Conservation (phyloP, 2,113 vertebrate species). For the Proteles cristata region DNA sequence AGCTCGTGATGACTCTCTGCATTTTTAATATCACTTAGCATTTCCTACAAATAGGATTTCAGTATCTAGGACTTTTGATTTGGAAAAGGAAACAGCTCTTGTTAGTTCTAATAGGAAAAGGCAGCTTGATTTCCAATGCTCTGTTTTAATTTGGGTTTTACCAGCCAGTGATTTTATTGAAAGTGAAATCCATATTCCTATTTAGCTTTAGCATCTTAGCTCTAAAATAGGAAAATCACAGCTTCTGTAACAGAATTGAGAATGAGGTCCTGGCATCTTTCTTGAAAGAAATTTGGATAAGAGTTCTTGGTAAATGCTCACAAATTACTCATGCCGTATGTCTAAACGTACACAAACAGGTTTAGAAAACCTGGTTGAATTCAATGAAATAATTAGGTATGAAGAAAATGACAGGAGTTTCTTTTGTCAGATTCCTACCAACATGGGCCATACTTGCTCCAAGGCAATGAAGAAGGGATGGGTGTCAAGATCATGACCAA, state of each 20-base stretch:
- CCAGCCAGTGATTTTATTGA: conserved; percentile 69
- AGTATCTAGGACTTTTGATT: conserved; percentile 51
- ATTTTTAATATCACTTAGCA: conserved; percentile 13
- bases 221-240: conserved; percentile 57
- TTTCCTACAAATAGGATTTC: conserved; percentile 65
- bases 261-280: conserved; percentile 68
- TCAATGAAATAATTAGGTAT: neutral
- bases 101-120: conserved; percentile 67
- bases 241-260: conserved; percentile 62
- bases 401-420: neutral
- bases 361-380: conserved; percentile 50
- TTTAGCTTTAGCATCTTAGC: conserved; percentile 55
- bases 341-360: conserved; percentile 57
- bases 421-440: conserved; percentile 8
- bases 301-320: conserved; percentile 45
- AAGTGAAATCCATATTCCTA: conserved; percentile 64
- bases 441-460: neutral
- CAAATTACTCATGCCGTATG: conserved; percentile 50
- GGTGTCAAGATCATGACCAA: neutral
- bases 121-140: conserved; percentile 71
- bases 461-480: neutral
- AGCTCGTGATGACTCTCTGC: neutral
- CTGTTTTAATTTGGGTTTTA: conserved; percentile 72
- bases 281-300: conserved; percentile 67
- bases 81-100: conserved; percentile 61